Percentiles rank a stretch among this genome's conserved stretches.
phyloP scores from a whole-genome alignment of 2,113 vertebrate genomes.

The Misgurnus anguillicaudatus region DNA sequence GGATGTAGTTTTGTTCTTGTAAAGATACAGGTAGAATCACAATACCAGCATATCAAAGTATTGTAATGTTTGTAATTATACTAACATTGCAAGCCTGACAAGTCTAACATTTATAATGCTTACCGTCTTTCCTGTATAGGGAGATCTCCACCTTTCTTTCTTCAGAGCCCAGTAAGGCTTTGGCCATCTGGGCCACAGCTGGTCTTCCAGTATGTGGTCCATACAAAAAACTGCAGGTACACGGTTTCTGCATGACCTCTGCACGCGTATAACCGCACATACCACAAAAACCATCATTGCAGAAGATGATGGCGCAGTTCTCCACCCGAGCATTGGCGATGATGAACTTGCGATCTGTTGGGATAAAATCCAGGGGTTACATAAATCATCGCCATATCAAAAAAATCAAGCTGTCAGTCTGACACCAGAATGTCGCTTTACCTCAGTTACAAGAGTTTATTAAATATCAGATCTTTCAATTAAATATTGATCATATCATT shows the following conservation, averaged over 20 bases:
- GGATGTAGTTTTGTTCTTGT: background rate
- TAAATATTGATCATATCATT: background rate
- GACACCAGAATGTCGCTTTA: background rate
- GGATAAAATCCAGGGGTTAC: background rate
- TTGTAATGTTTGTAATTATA: background rate
- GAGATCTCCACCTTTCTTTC: slow-evolving; percentile 90
- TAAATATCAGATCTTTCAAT: background rate
- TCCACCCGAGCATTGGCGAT: slow-evolving; percentile 89
- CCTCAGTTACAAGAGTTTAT: background rate
- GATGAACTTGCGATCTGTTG: slow-evolving; percentile 87
- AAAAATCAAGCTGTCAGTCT: background rate
- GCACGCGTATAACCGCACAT: slow-evolving; percentile 88
- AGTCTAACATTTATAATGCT: slow-evolving; percentile 45
- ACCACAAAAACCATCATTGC: slow-evolving; percentile 88
- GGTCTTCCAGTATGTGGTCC: slow-evolving; percentile 83
- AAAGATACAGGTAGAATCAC: background rate
- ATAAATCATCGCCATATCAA: background rate
- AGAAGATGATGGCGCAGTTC: slow-evolving; percentile 93
- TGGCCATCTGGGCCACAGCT: slow-evolving; percentile 83
- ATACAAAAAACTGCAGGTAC: slow-evolving; percentile 90
- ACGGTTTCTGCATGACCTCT: slow-evolving; percentile 90
- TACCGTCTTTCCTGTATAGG: slow-evolving; percentile 91
- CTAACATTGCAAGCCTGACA: background rate
- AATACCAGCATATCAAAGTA: background rate
- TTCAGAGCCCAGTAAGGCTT: slow-evolving; percentile 86